Conservation (phyloP, 2,888 invertebrate genomes). For the Enchytraeus crypticus region DNA sequence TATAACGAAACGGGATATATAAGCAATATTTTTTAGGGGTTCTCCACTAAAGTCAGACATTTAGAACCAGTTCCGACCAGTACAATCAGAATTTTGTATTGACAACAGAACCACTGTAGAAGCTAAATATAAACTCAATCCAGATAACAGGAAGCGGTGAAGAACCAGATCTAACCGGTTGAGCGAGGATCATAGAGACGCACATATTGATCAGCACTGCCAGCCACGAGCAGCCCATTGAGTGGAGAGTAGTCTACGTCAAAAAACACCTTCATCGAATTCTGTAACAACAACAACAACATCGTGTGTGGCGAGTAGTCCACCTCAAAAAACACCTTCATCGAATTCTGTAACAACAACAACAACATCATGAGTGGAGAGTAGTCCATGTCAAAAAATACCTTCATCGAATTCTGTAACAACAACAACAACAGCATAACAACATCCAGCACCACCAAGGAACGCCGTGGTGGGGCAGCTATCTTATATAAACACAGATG, state of each 20-base stretch:
- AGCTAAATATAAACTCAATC: too few species aligned
- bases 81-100: too few species aligned
- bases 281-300: constrained; percentile 55
- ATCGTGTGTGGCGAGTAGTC: constrained; percentile 56
- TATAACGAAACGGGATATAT: too few species aligned
- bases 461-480: too few species aligned
- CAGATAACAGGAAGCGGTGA: too few species aligned
- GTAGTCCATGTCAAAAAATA: constrained; percentile 6
- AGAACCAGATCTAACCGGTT: too few species aligned
- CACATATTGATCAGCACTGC: constrained; percentile 81
- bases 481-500: too few species aligned
- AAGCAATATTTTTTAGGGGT: too few species aligned
- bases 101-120: too few species aligned
- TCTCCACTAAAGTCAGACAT: too few species aligned
- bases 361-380: constrained; percentile 59
- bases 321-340: constrained; percentile 6
- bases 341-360: constrained; percentile 48
- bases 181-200: constrained; percentile 85
- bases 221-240: constrained; percentile 65
- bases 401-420: constrained; percentile 6
- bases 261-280: constrained; percentile 4
- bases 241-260: constrained; percentile 48
- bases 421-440: constrained; percentile 63
- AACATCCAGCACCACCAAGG: too few species aligned
- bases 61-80: too few species aligned